Percentiles rank a stretch among this genome's conserved stretches.
Evolutionary conservation across 2,888 invertebrate species (phyloP).

Genomic region (Apamea monoglypha): DNA sequence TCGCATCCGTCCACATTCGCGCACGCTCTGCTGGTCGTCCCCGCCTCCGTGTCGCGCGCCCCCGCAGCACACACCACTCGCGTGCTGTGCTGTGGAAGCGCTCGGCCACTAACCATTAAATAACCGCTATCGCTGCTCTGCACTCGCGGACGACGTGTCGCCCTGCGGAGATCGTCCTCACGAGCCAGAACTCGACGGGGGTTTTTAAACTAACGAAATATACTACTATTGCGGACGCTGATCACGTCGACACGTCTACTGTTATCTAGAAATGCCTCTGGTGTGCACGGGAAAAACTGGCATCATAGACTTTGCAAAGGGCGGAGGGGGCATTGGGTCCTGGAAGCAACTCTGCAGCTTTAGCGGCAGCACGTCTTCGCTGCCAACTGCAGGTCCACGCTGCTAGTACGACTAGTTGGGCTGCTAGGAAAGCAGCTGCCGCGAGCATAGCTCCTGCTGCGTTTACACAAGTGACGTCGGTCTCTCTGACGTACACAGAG

Average conservation of each 20-base stretch:
- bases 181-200: constrained; percentile 85
- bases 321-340: constrained; percentile 90
- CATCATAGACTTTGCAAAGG: constrained; percentile 96
- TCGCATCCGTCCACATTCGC: constrained; percentile 85
- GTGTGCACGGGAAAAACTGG: constrained; percentile 94
- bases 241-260: constrained; percentile 84
- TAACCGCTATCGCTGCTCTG: constrained; percentile 87
- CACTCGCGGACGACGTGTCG: constrained; percentile 76
- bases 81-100: constrained; percentile 80
- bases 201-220: constrained; percentile 86
- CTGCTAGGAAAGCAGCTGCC: constrained; percentile 95
- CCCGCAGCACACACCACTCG: constrained; percentile 76
- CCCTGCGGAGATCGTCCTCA: constrained; percentile 74
- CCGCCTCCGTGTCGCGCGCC: constrained; percentile 85
- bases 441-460: constrained; percentile 95
- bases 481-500: constrained; percentile 93
- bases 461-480: constrained; percentile 92
- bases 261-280: constrained; percentile 88
- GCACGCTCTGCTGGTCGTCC: constrained; percentile 88
- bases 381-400: constrained; percentile 97
- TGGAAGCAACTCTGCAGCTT: constrained; percentile 92
- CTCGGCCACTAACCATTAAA: constrained; percentile 83
- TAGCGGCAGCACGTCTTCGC: constrained; percentile 92
- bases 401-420: constrained; percentile 96
- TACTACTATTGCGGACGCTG: constrained; percentile 89